Percentiles rank a stretch among this genome's conserved stretches.
Conservation (phyloP, 2,113 vertebrate genomes). For the Neoarius graeffei region DNA sequence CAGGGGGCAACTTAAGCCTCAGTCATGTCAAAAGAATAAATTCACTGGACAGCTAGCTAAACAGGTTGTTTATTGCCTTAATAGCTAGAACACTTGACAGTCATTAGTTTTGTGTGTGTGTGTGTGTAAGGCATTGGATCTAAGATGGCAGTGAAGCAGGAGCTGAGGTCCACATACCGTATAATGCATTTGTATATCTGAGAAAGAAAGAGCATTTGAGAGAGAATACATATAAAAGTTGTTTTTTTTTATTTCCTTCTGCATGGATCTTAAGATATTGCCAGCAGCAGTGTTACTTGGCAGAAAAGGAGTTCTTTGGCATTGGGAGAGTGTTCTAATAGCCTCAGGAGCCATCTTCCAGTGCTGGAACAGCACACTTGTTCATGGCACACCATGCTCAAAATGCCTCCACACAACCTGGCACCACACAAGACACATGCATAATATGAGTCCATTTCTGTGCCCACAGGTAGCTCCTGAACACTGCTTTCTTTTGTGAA, state of each 20-base stretch:
- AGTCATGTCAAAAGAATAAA: not conserved
- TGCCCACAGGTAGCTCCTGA: not conserved
- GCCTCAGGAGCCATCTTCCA: constrained; percentile 40
- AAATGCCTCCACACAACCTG: constrained; percentile 48
- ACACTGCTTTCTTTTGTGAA: not conserved
- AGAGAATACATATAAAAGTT: not conserved
- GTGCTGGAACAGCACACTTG: constrained; percentile 40
- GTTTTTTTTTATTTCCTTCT: not conserved
- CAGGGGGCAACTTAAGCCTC: not conserved
- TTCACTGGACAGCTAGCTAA: not conserved
- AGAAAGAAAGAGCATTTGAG: not conserved
- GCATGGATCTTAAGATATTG: not conserved
- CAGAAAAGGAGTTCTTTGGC: constrained; percentile 39
- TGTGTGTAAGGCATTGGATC: not conserved
- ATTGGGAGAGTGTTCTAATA: constrained; percentile 36
- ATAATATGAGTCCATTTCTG: not conserved
- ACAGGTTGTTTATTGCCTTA: not conserved
- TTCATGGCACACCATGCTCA: constrained; percentile 41
- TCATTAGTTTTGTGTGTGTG: constrained; percentile 2
- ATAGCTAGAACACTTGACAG: not conserved
- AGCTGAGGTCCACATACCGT: not conserved
- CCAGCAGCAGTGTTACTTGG: constrained; percentile 41
- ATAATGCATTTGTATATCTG: not conserved
- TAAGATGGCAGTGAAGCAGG: not conserved
- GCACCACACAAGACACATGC: constrained; percentile 8